Evolutionary conservation across 1,140 invertebrate species (phyloP).

Genomic region (Brachionus calyciflorus): DNA sequence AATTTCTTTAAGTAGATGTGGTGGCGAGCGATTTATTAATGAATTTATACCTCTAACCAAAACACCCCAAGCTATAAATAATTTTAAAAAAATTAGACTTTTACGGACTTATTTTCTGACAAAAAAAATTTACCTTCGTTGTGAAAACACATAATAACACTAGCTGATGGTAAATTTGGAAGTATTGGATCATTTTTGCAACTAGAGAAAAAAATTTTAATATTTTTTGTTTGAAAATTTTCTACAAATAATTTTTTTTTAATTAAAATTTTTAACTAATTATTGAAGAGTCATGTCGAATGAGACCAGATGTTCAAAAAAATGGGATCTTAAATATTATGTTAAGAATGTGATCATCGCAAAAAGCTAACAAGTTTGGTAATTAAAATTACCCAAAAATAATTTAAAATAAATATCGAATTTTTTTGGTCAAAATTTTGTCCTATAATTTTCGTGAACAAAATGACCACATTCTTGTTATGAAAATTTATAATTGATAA

Average conservation of each 20-base stretch:
- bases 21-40: slow-evolving; percentile 78
- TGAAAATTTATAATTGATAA: no score
- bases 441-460: no score
- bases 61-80: slow-evolving; percentile 70
- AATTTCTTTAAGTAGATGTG: slow-evolving; percentile 77
- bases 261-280: no score
- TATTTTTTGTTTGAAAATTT: neutral
- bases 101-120: neutral
- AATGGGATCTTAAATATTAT: no score
- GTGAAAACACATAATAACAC: slow-evolving; percentile 81
- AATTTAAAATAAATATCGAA: no score
- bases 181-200: slow-evolving; percentile 4
- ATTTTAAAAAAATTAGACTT: neutral
- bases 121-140: slow-evolving; percentile 68
- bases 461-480: no score
- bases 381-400: no score
- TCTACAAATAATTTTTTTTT: neutral
- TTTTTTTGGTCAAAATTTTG: no score
- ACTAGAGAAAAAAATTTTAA: neutral
- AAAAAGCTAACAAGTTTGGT: no score
- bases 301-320: no score
- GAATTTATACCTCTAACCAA: slow-evolving; percentile 84
- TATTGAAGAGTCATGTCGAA: no score
- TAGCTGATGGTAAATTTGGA: slow-evolving; percentile 77
- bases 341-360: no score